Base-by-base conservation (phyloP, 2,888 invertebrate species). In the Drepanosiphum platanoidis region DNA sequence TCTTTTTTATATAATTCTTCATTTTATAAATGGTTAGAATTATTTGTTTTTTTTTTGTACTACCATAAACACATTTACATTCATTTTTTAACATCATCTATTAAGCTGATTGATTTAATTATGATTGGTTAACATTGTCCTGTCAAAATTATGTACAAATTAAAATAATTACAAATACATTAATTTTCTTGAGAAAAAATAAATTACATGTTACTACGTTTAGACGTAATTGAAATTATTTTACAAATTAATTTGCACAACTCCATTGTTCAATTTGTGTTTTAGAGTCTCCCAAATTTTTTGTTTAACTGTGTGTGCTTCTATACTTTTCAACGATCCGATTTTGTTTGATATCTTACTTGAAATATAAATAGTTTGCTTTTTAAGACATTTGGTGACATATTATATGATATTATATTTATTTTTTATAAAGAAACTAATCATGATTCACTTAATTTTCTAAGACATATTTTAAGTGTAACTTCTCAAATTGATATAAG, bases 21-120 rank as follows among this genome's bases (percentile, higher is more conserved):
- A 84, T 84, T 84, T 84, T 68, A 84, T 84, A 84, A 84, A 84
- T 84, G 77, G 30, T 84, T 46, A 30, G 64, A 77, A 46, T 84
- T 75, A 84, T 74, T 75, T 84, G 68, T 81, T 84, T 84, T 64
- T 83, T 84, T 84, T 34, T 83, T 74, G 66, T 83, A 83, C 72
- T 61, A 82, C 61, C n/a, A n/a, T n/a, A n/a, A n/a, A 82, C 71
- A 72, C 27, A 71, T 71, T 80, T 30, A 80, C 68, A 80, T 71
- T 22, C 58, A 72, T 82, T 82, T 81, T 27, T 39, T 81, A 70
- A 80, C 42, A 82, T 32, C 22, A 32, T 81, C 32, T n/a, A 71
- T 13, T 58, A 71, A 30, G 4, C 30, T 42, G 39, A 71, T 32
- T 72, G 42, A 61, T 61, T 61, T 71, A 72, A 42, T 42, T 61